phyloP scores from a whole-genome alignment of 2,113 vertebrate species.

The Mus musculus region DNA sequence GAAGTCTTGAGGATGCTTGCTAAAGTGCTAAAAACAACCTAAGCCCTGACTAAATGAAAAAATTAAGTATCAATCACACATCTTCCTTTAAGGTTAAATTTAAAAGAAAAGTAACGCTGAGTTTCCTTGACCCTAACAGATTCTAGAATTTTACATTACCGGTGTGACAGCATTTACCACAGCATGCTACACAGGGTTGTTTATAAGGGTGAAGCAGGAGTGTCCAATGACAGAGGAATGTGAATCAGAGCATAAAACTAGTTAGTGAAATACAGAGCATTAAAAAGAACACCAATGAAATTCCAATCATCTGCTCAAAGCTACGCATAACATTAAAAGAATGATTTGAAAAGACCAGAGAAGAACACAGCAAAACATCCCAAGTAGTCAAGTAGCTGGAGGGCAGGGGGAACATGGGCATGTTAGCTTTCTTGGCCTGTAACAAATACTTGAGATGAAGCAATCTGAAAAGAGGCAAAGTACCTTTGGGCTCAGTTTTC shows the following conservation, averaged over 20 bases:
- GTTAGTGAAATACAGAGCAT: neutral
- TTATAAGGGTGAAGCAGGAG: neutral
- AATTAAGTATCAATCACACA: neutral
- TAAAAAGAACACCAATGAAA: neutral
- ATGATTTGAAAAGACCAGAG: neutral
- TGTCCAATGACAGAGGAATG: neutral
- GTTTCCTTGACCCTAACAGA: neutral
- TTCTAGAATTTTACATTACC: neutral
- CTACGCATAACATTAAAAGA: neutral
- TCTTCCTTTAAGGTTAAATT: neutral
- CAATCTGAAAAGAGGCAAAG: neutral
- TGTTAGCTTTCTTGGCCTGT: neutral
- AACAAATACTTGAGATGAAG: neutral
- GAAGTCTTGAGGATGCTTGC: neutral
- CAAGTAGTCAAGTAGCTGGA: neutral
- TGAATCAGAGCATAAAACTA: neutral
- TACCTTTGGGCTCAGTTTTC: neutral
- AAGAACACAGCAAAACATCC: constrained; percentile 8
- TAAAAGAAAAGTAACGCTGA: neutral
- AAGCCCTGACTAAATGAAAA: neutral
- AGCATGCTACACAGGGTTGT: neutral
- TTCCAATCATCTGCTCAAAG: neutral
- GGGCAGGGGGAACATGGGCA: neutral
- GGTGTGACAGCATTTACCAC: neutral
- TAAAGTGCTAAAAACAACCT: neutral